phyloP scores from a whole-genome alignment of 2,888 invertebrate species.

The Mythimna ferrago region DNA sequence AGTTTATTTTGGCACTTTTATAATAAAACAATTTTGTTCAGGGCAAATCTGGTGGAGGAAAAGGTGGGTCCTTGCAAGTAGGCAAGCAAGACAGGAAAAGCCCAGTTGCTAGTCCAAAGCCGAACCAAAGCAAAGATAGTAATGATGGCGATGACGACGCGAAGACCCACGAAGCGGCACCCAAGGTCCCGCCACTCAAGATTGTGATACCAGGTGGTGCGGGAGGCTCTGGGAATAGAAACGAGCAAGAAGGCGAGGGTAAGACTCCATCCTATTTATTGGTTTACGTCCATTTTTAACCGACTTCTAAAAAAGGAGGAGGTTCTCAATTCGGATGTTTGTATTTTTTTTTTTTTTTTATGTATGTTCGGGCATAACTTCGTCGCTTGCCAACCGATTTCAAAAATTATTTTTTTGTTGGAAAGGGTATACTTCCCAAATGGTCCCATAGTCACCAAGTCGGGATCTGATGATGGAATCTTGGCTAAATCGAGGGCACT shows the following conservation, averaged over 20 bases:
- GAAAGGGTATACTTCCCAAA: no score
- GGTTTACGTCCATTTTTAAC: background rate
- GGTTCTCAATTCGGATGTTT: no score
- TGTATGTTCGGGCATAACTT: no score
- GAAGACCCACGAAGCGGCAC: conserved; percentile 90
- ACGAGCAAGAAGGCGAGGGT: conserved; percentile 87
- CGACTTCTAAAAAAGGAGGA: no score
- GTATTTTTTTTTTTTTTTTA: no score
- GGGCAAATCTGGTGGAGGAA: conserved; percentile 68
- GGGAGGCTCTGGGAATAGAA: conserved; percentile 83
- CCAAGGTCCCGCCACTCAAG: conserved; percentile 98
- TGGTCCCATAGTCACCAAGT: no score
- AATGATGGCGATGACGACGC: conserved; percentile 91
- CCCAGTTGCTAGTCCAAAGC: conserved; percentile 87
- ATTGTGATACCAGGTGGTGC: conserved; percentile 97
- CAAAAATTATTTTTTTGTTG: no score
- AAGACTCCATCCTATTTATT: conserved; percentile 42
- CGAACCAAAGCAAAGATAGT: conserved; percentile 76
- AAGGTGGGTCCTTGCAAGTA: conserved; percentile 77
- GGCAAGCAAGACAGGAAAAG: conserved; percentile 92
- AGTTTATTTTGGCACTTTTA: background rate
- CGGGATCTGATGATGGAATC: no score
- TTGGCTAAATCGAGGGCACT: no score
- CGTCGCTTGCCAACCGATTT: no score
- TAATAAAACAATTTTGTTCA: conserved; percentile 16